Base-by-base conservation (phyloP, 2,113 vertebrate species). In the Toxotes jaculatrix region DNA sequence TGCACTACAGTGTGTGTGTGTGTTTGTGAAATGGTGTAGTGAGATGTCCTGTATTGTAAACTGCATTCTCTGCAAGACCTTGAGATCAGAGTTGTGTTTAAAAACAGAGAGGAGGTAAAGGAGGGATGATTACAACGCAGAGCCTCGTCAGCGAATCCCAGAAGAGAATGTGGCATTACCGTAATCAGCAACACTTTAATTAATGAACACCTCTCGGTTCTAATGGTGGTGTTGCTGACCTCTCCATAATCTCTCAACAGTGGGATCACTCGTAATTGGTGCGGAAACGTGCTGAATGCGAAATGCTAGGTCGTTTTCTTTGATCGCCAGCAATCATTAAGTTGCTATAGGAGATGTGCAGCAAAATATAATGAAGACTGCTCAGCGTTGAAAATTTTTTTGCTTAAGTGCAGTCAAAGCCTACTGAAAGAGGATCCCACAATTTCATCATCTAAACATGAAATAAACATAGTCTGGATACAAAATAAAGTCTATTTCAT, bases 161-260 rank as follows among this genome's bases (percentile, higher is more conserved):
- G 61, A 64, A 69, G 80, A 43, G 42, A 40, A 36, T n/a, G 63
- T 5, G 0, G 68, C 36, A 43, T 80, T 62, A 65, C 71, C 80
- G 64, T 83, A 85, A 89, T 92, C 75, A 85, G 79, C 40, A 80
- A 59, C 64, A 56, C 40, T 47, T 65, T 67, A 74, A 89, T 91
- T 89, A 81, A 90, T 86, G 77, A 88, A 88, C 75, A 60, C 19
- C 16, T 75, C 27, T 81, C 40, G 51, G 47, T 85, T 74, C 74
- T 80, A 83, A 87, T 70, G 72, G 23, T 62, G 75, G 38, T 73
- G 51, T 45, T 76, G 83, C 74, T 89, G 88, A 88, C 91, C 88
- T 77, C 79, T 83, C 78, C 8, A 74, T 86, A 67, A 74, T 70
- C 73, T 69, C 71, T n/a, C 67, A 61, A 75, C 65, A 36, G 55